These are phyloP conservation scores for Stegana nigrithorax DNA, from an alignment of 2,888 invertebrate genomes.

Conservation along the genomic window DNA sequence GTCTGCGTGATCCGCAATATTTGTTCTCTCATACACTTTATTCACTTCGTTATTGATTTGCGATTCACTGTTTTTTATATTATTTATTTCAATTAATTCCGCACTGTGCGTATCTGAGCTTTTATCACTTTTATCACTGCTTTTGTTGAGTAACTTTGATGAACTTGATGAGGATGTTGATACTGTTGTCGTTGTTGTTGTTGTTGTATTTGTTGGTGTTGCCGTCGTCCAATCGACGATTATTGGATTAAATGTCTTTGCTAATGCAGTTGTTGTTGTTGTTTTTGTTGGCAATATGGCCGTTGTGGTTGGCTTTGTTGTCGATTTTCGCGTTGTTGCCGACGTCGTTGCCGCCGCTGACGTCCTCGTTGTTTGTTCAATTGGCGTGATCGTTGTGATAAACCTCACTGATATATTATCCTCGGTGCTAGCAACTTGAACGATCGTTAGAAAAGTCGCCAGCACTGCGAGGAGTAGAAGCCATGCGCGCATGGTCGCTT, in stretches of 20 bases:
- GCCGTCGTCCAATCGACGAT: conserved; percentile 38
- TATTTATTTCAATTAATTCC: conserved; percentile 29
- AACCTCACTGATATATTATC: conserved; percentile 65
- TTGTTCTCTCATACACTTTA: conserved; percentile 51
- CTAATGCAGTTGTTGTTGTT: conserved; percentile 41
- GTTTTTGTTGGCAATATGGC: conserved; percentile 29
- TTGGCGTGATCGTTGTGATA: conserved; percentile 59
- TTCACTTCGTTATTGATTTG: conserved; percentile 42
- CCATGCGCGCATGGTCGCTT: conserved; percentile 70
- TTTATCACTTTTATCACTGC: conserved; percentile 43
- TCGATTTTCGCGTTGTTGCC: conserved; percentile 27
- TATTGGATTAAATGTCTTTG: conserved; percentile 47
- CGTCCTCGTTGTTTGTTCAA: conserved; percentile 18
- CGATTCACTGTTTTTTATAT: conserved; percentile 48
- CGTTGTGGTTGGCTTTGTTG: conserved; percentile 32
- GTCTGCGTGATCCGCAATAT: conserved; percentile 42
- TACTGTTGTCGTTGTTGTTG: conserved; percentile 18
- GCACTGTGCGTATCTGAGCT: conserved; percentile 24
- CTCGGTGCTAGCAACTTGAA: conserved; percentile 70
- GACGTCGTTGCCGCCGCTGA: conserved; percentile 23
- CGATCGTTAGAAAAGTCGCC: conserved; percentile 69
- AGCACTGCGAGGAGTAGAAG: conserved; percentile 70
- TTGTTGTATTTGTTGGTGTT: conserved; percentile 21
- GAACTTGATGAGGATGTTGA: conserved; percentile 11
- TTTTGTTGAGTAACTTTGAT: conserved; percentile 23